Percentiles rank a stretch among this genome's conserved stretches.
These are phyloP conservation scores for Cosmorhoe ocellata DNA, from an alignment of 2,888 invertebrate species.

Conservation along the genomic window DNA sequence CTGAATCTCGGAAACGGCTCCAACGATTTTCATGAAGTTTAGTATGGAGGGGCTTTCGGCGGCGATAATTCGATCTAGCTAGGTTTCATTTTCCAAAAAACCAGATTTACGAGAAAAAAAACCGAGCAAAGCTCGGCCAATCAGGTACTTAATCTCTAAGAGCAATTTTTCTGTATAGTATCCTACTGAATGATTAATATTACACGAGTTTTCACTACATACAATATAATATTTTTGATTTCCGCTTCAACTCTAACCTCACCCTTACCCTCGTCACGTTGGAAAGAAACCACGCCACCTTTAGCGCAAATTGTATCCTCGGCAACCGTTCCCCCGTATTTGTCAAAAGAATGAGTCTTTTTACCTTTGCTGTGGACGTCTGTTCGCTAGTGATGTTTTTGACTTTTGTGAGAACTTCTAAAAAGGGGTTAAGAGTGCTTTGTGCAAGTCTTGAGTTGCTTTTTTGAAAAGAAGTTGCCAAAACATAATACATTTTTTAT, in stretches of 20 bases:
- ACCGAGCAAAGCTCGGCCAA: no score
- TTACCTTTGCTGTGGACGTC: conserved; percentile 39
- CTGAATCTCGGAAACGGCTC: no score
- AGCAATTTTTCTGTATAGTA: no score
- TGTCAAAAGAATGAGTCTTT: conserved; percentile 70
- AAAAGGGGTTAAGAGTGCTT: conserved; percentile 6
- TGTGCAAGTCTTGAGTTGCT: conserved; percentile 4
- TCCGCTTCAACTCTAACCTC: conserved; percentile 28
- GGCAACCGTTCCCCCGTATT: conserved; percentile 49
- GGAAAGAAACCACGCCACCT: conserved; percentile 47
- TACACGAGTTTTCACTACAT: no score
- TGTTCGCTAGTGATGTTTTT: conserved; percentile 23
- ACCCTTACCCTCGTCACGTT: conserved; percentile 32
- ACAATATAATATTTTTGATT: not conserved
- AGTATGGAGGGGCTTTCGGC: no score
- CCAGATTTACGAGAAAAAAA: no score
- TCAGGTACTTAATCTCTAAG: no score
- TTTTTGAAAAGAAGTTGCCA: not conserved
- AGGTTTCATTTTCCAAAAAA: no score
- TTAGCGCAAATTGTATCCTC: conserved; percentile 66
- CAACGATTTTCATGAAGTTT: no score
- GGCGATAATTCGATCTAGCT: no score
- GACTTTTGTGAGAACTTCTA: conserved; percentile 10
- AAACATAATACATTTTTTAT: conserved; percentile 9
- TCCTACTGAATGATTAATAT: no score